These are phyloP conservation scores for Argyresthia goedartella DNA, from an alignment of 2,888 invertebrate species.

Conservation along the genomic window DNA sequence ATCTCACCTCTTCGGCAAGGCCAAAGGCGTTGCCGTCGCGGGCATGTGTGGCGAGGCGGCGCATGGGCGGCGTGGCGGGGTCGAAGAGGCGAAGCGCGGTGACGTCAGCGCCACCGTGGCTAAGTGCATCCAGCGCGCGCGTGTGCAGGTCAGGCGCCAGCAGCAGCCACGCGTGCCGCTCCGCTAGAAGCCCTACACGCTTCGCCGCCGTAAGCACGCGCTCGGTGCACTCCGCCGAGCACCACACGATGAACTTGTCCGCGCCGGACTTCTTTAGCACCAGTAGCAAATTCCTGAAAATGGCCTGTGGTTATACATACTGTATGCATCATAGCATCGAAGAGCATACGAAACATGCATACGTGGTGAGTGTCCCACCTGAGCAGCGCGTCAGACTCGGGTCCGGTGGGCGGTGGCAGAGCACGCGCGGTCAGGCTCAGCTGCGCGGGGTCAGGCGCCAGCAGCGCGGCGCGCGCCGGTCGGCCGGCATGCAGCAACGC, in stretches of 20 bases:
- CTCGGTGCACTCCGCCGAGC: conserved; percentile 32
- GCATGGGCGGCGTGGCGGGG: background rate
- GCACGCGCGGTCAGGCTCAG: conserved; percentile 34
- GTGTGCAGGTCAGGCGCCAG: conserved; percentile 47
- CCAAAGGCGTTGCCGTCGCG: too few relatives aligned
- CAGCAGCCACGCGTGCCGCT: conserved; percentile 41
- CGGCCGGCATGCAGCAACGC: conserved; percentile 46
- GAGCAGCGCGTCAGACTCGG: conserved; percentile 36
- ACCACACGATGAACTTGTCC: conserved; percentile 42
- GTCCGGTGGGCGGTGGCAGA: conserved; percentile 38
- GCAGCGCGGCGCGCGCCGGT: conserved; percentile 36
- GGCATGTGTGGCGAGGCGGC: conserved; percentile 11
- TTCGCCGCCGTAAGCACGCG: conserved; percentile 53
- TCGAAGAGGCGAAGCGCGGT: conserved; percentile 18
- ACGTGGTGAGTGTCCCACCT: conserved; percentile 18
- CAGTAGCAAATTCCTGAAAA: conserved; percentile 12
- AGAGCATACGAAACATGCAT: background rate
- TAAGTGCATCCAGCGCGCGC: conserved; percentile 31
- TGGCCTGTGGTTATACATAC: background rate
- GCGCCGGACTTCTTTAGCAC: conserved; percentile 45
- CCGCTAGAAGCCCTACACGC: conserved; percentile 50
- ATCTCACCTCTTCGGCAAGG: too few relatives aligned
- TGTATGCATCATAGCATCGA: background rate
- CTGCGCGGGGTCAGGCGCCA: conserved; percentile 16
- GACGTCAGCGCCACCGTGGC: conserved; percentile 54